Evolutionary conservation across 2,888 invertebrate genomes (phyloP).

Genomic region (Lottia scabra): DNA sequence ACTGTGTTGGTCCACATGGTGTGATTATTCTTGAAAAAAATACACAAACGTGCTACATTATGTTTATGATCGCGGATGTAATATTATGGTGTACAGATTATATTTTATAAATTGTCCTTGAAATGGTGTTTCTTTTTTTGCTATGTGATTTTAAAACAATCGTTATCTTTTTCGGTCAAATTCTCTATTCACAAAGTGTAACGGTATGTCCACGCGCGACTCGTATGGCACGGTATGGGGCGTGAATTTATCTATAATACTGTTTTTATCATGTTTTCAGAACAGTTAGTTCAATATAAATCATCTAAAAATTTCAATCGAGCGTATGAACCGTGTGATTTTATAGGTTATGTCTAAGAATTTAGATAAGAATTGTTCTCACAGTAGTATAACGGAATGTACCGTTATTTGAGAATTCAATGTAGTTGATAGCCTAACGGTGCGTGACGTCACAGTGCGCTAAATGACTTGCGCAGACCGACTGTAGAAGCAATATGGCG

Average conservation of each 20-base stretch:
- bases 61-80: neutral
- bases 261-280: too few species aligned
- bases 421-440: constrained; percentile 10
- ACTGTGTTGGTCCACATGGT: too few species aligned
- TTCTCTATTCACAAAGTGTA: neutral
- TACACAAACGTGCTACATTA: neutral
- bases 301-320: too few species aligned
- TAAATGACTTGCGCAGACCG: constrained; percentile 32
- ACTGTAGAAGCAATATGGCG: constrained; percentile 30
- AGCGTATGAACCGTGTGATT: too few species aligned
- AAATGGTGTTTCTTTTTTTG: neutral
- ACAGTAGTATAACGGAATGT: too few species aligned
- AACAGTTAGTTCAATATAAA: too few species aligned
- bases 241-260: too few species aligned
- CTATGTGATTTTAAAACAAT: neutral
- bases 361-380: too few species aligned
- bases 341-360: too few species aligned
- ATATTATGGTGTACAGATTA: neutral
- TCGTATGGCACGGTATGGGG: neutral
- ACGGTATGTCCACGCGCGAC: neutral
- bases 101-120: neutral
- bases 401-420: too few species aligned
- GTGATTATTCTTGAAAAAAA: neutral
- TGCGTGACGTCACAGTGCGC: constrained; percentile 37
- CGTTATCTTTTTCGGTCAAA: constrained; percentile 1